Percentiles rank a stretch among this genome's conserved stretches.
These are phyloP conservation scores for Torymus auratus DNA, from an alignment of 2,888 invertebrate species.

Conservation along the genomic window DNA sequence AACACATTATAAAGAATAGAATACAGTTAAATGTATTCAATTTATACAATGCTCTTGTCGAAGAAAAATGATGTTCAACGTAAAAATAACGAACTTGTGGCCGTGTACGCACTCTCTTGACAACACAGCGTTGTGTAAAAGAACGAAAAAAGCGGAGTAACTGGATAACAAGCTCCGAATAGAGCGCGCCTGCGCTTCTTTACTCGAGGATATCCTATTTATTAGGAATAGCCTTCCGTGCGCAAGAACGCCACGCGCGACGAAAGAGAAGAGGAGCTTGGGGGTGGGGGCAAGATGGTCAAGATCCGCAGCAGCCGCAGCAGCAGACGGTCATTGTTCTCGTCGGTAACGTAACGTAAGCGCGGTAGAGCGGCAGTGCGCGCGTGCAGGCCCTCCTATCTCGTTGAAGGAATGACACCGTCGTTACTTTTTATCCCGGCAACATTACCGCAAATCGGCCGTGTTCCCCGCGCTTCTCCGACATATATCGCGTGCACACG, in stretches of 20 bases:
- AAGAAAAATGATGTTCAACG: no score
- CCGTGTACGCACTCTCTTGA: no score
- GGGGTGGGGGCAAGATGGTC: background rate
- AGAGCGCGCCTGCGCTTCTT: no score
- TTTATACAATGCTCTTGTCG: no score
- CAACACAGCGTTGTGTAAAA: no score
- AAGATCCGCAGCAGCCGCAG: background rate
- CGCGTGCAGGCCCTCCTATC: conserved; percentile 27
- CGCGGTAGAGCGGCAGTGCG: background rate
- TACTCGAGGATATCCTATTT: background rate
- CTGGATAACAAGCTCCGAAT: no score
- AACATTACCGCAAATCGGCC: conserved; percentile 57
- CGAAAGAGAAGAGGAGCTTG: background rate
- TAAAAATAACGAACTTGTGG: no score
- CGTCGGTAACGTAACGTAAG: conserved; percentile 24
- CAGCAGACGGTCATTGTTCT: conserved; percentile 30
- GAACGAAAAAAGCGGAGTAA: no score
- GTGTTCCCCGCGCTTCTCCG: conserved; percentile 11
- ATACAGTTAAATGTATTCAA: no score
- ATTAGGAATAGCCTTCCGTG: conserved; percentile 6
- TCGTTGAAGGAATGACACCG: conserved; percentile 62
- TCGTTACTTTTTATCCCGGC: conserved; percentile 64
- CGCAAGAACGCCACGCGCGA: background rate
- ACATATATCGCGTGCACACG: conserved; percentile 4
- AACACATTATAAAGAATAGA: no score